Evolutionary conservation across 1,140 invertebrate genomes (phyloP).

Genomic region (Drosophila lowei): DNA sequence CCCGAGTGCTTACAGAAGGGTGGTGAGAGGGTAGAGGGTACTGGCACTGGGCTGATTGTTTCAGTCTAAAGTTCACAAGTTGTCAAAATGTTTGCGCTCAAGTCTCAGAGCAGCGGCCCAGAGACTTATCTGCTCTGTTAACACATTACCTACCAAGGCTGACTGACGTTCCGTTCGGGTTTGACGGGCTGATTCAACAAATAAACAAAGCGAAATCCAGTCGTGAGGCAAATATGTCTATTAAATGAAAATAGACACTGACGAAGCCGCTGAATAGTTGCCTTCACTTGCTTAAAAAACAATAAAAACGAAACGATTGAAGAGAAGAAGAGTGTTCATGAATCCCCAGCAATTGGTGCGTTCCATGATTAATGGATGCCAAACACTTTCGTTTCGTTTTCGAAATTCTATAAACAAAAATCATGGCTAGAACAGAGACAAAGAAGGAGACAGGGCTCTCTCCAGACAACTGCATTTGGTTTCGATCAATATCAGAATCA

Average conservation of each 20-base stretch:
- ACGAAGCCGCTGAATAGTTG: slow-evolving; percentile 46
- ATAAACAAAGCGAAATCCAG: slow-evolving; percentile 68
- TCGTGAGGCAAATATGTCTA: slow-evolving; percentile 63
- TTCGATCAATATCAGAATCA: slow-evolving; percentile 69
- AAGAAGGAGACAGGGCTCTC: slow-evolving; percentile 19
- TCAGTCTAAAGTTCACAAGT: slow-evolving; percentile 75
- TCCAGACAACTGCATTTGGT: slow-evolving; percentile 66
- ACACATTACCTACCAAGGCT: slow-evolving; percentile 64
- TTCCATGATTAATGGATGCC: slow-evolving; percentile 71
- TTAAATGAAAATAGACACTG: slow-evolving; percentile 75
- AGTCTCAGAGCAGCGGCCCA: slow-evolving; percentile 36
- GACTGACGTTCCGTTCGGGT: slow-evolving; percentile 56
- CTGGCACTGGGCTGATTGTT: slow-evolving; percentile 11
- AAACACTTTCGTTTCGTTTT: slow-evolving; percentile 51
- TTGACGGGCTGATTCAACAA: slow-evolving; percentile 78
- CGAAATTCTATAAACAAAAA: slow-evolving; percentile 68
- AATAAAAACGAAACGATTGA: slow-evolving; percentile 52
- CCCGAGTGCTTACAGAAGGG: slow-evolving; percentile 28
- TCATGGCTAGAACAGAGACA: slow-evolving; percentile 37
- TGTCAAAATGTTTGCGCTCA: slow-evolving; percentile 76
- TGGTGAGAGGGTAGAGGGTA: slow-evolving; percentile 4
- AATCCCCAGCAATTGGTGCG: slow-evolving; percentile 37
- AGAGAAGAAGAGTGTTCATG: slow-evolving; percentile 4
- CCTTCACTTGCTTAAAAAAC: slow-evolving; percentile 61
- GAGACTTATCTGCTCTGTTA: slow-evolving; percentile 67